Base-by-base conservation (phyloP, 2,797 vertebrate genomes). In the Sorex maritimensis region DNA sequence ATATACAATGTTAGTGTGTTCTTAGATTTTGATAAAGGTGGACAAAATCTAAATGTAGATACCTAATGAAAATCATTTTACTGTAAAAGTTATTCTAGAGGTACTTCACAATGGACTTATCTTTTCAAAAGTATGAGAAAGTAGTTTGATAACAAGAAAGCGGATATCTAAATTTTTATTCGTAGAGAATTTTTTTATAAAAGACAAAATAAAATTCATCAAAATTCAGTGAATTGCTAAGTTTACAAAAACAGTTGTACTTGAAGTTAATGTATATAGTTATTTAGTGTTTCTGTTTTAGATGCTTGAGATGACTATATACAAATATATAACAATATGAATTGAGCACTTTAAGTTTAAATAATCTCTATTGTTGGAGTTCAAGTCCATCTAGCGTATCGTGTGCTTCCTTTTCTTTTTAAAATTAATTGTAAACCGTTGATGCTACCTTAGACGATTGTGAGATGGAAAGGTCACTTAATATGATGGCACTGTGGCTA, bases 31-130 rank as follows among this genome's bases (percentile, higher is more conserved):
- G 81, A 96, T 92, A 79, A 87, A 93, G 93, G 85, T 88, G 72
- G 52, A 58, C 49, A 88, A 96, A 96, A 95, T 94, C 10, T 4
- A 86, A 88, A 90, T 44, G 67, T 84, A 91, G 89, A 91, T 92
- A 34, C 12, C 79, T 72, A 28, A 88, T 92, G 84, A 95, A 96
- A 95, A 95, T 1, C 3, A 93, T 78, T 75, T 52, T 88, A 69
- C 11, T 80, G 93, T 83, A 93, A 75, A 34, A 34, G 34, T 34
- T 34, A 34, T 34, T 34, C 34, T 34, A 34, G 34, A 34, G 34
- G 34, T 34, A 34, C 34, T 34, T 34, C 34, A 34, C 34, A 34
- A 34, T 34, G 34, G 34, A 34, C 34, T 34, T 34, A 34, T 34
- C 34, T 24, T 87, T 73, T 88, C 34, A 84, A 28, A 79, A 93